Percentiles rank a stretch among this genome's conserved stretches.
Evolutionary conservation across 2,113 vertebrate species (phyloP).

Genomic region (Elephantulus edwardii): DNA sequence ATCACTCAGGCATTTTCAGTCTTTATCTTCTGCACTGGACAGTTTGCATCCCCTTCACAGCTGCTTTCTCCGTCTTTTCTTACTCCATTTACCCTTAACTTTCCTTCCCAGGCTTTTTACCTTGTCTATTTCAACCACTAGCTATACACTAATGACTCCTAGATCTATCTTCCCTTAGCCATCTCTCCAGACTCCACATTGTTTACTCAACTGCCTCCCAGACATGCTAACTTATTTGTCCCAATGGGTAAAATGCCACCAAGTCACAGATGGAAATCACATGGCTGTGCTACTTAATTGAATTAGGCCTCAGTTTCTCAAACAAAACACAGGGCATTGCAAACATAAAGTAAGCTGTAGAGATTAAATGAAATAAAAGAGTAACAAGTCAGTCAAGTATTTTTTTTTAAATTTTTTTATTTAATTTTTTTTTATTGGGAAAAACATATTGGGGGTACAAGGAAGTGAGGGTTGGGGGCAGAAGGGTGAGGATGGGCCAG

Average conservation of each 20-base stretch:
- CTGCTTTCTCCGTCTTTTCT: background rate
- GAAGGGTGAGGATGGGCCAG: too few species aligned
- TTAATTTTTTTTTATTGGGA: too few species aligned
- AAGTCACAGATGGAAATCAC: background rate
- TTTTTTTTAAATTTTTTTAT: too few species aligned
- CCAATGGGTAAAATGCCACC: background rate
- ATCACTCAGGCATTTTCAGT: background rate
- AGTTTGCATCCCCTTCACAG: background rate
- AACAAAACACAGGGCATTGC: background rate
- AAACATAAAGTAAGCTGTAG: background rate
- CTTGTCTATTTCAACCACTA: background rate
- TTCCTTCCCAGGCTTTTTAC: background rate
- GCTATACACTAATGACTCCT: background rate
- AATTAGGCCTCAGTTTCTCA: background rate
- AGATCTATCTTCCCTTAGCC: background rate
- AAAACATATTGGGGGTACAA: too few species aligned
- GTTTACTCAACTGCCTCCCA: conserved; percentile 24
- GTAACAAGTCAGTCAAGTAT: background rate
- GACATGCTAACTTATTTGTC: conserved; percentile 5
- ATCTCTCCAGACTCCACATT: background rate
- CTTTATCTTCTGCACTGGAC: background rate
- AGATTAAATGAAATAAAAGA: background rate
- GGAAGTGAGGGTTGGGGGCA: too few species aligned
- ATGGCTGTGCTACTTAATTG: background rate
- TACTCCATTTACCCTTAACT: background rate